Evolutionary conservation across 2,888 invertebrate species (phyloP).

Genomic region (Pemphredon lugubris): DNA sequence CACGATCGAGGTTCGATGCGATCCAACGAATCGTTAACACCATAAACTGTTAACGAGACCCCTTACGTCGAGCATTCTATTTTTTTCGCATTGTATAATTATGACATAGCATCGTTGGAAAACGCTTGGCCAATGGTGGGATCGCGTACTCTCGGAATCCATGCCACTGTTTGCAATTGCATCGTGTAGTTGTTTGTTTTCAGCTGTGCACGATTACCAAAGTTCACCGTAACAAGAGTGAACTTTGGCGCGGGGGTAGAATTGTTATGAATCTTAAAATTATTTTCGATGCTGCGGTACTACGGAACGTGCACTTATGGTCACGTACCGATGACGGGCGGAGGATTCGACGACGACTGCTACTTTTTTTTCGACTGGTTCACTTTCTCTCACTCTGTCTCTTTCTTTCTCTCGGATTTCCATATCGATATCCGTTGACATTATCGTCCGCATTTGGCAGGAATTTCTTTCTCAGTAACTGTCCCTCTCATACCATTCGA

Average conservation of each 20-base stretch:
- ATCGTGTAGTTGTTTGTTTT: background rate
- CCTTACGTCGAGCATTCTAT: too few species aligned
- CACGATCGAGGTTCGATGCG: too few species aligned
- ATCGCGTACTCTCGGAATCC: too few species aligned
- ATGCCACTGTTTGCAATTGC: too few species aligned
- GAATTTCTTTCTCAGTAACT: conserved; percentile 12
- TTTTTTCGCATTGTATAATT: background rate
- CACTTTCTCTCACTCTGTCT: conserved; percentile 32
- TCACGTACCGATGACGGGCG: conserved; percentile 71
- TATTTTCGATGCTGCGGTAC: conserved; percentile 62
- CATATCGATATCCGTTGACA: background rate
- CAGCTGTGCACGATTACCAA: conserved; percentile 30
- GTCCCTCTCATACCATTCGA: conserved; percentile 22
- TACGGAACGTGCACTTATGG: conserved; percentile 68
- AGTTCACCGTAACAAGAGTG: conserved; percentile 23
- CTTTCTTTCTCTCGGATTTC: background rate
- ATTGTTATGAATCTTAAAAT: conserved; percentile 24
- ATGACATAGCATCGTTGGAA: background rate
- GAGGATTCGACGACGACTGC: conserved; percentile 64
- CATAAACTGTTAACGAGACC: too few species aligned
- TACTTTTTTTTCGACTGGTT: conserved; percentile 38
- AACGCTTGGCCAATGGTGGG: too few species aligned
- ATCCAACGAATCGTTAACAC: too few species aligned
- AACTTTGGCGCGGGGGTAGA: conserved; percentile 34
- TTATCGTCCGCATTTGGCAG: background rate